These are phyloP conservation scores for Drosophila pseudoananassae DNA, from an alignment of 1,140 invertebrate species.

Conservation along the genomic window DNA sequence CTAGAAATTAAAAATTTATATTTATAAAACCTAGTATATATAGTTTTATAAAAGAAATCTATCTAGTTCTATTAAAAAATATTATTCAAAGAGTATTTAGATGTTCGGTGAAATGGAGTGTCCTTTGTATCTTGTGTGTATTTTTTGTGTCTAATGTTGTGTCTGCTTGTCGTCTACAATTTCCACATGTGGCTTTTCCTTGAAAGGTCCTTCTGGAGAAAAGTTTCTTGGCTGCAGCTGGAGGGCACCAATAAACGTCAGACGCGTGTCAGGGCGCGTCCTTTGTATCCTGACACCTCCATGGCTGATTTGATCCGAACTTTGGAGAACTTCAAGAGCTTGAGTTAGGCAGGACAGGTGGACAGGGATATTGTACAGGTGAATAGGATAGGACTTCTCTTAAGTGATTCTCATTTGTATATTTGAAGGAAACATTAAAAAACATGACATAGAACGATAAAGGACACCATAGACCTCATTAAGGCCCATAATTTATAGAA, in stretches of 20 bases:
- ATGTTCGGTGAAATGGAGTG: conserved; percentile 9
- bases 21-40: background rate
- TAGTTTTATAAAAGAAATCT: background rate
- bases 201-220: conserved; percentile 34
- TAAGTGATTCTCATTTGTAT: background rate
- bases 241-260: conserved; percentile 75
- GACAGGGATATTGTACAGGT: conserved; percentile 7
- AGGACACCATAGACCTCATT: background rate
- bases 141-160: conserved; percentile 29
- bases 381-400: conserved; percentile 55
- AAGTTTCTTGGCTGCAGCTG: conserved; percentile 54
- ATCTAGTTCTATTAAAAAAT: background rate
- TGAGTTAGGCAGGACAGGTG: conserved; percentile 8
- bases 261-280: conserved; percentile 69
- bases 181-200: conserved; percentile 57
- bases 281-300: conserved; percentile 77
- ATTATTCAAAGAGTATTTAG: background rate
- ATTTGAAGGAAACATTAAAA: background rate
- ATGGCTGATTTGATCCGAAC: conserved; percentile 49
- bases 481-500: background rate
- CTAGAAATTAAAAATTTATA: background rate
- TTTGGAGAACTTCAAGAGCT: conserved; percentile 41
- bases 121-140: conserved; percentile 25
- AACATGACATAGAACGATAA: too few species aligned
- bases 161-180: conserved; percentile 56